Evolutionary conservation across 2,888 invertebrate genomes (phyloP).

Genomic region (Autographa pulchrina): DNA sequence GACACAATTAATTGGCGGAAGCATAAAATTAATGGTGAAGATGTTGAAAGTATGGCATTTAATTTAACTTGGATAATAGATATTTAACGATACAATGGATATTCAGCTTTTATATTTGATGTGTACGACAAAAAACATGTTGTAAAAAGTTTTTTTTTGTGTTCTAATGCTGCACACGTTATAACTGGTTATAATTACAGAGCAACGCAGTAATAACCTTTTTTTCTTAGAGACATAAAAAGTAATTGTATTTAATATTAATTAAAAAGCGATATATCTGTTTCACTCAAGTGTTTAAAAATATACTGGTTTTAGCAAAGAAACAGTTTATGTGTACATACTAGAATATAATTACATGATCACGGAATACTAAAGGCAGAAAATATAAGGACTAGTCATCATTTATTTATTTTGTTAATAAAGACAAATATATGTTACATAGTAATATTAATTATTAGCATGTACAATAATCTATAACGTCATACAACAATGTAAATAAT

Average conservation of each 20-base stretch:
- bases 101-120: constrained; percentile 2
- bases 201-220: constrained; percentile 24
- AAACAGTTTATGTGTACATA: too few relatives aligned
- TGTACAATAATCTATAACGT: background rate
- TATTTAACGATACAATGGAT: background rate
- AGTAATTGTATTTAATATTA: background rate
- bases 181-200: constrained; percentile 30
- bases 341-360: too few relatives aligned
- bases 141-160: constrained; percentile 20
- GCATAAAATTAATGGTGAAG: constrained; percentile 16
- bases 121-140: constrained; percentile 7
- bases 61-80: background rate
- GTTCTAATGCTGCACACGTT: constrained; percentile 32
- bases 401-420: background rate
- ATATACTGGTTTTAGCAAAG: too few relatives aligned
- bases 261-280: background rate
- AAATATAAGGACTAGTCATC: background rate
- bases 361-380: background rate
- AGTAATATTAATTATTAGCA: too few relatives aligned
- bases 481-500: background rate
- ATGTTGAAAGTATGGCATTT: constrained; percentile 9
- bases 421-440: background rate
- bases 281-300: background rate
- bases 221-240: constrained; percentile 15
- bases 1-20: constrained; percentile 27